Percentiles rank a stretch among this genome's conserved stretches.
Conservation (phyloP, 2,888 invertebrate genomes). For the Tryphoninae sp. region DNA sequence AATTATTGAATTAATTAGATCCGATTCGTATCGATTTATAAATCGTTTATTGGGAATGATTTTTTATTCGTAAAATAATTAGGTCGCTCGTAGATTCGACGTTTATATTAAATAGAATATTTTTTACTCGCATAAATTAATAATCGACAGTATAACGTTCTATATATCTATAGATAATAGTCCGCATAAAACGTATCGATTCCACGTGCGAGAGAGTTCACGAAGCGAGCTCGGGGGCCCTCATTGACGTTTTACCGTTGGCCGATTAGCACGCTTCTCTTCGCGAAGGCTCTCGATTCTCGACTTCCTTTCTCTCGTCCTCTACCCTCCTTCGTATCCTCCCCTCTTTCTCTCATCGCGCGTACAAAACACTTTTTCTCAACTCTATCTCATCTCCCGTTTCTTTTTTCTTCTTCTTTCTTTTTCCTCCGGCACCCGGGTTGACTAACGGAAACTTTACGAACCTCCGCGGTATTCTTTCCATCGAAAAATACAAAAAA, state of each 20-base stretch:
- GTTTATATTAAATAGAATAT: not conserved
- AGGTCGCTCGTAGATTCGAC: no score
- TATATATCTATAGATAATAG: constrained; percentile 7
- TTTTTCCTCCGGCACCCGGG: not conserved
- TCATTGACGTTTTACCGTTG: constrained; percentile 61
- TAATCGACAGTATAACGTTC: not conserved
- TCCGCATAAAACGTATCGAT: constrained; percentile 32
- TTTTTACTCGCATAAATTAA: not conserved
- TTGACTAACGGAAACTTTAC: constrained; percentile 28
- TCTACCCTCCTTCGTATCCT: not conserved
- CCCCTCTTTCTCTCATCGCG: constrained; percentile 8
- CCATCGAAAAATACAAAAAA: not conserved
- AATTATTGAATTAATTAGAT: not conserved
- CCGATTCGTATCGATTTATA: no score
- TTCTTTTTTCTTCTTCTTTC: not conserved
- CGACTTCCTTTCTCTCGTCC: constrained; percentile 39
- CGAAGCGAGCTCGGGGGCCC: constrained; percentile 23
- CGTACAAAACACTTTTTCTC: constrained; percentile 27
- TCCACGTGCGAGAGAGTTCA: constrained; percentile 49
- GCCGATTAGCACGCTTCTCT: constrained; percentile 62
- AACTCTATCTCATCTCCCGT: not conserved
- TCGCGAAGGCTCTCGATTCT: constrained; percentile 42
- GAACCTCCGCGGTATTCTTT: not conserved
- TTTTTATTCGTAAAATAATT: not conserved
- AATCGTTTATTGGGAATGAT: not conserved